Base-by-base conservation (phyloP, 1,140 invertebrate genomes). In the Leptinotarsa lineolata region DNA sequence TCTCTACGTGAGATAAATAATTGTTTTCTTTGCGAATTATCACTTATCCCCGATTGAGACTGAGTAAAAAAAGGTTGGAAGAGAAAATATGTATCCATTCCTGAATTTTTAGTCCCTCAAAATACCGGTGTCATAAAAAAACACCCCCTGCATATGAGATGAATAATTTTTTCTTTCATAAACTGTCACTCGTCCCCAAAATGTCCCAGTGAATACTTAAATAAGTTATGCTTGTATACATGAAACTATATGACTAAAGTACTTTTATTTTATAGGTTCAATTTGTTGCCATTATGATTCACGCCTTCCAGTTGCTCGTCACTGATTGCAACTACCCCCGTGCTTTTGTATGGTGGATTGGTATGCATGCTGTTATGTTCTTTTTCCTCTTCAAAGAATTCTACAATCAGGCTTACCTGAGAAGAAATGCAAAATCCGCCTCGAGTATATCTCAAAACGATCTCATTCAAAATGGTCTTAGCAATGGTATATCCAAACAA, bases 381-480 rank as follows among this genome's bases (percentile, higher is more conserved):
- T 94, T 95, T 86, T 92, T 95, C 88, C 88, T 97, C 21, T 97
- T 97, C 88, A 93, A 91, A 73, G 92, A 97, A 84, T 97, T 97
- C 88, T 97, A 97, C 88, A 92, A 94, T 80, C 91, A 95, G 85
- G 92, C 92, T 63, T 96, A 97, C 79, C 74, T 74, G 24, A 77
- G 75, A 21, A 64, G 48, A 12, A 71, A 44, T 24, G 78, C 71
- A 75, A 54, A 70, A 13, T n/a, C 16, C 44, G 30, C 12, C 24
- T 16, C 16, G 0, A 74, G 77, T 67, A 59, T 44, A 22, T 58
- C 72, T 6, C n/a, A 68, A 48, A 68, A 58, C 20, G 67, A 12
- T 22, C 18, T 68, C 46, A 59, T 22, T 22, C 60, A 63, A 22
- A 63, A 63, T 24, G 60, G 60, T 63, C 20, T 48, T 20, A 68